Evolutionary conservation across 2,113 vertebrate genomes (phyloP), one percentile per base, ranked within the genome.

Genomic region (Picathartes gymnocephalus): DNA sequence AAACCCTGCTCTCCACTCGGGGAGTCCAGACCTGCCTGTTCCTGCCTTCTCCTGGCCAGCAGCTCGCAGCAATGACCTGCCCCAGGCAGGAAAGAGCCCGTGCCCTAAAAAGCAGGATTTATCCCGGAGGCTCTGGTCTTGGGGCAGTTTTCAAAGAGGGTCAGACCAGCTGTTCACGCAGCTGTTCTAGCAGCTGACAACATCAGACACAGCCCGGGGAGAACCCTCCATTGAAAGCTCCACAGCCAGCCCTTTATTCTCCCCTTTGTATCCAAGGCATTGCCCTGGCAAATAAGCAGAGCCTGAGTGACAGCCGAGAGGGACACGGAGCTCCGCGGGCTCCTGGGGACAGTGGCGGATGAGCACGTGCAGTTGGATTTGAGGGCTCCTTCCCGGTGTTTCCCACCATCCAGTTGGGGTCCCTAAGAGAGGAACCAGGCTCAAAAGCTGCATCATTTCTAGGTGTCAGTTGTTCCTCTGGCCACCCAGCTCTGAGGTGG

Each of bases 101-200:
- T 11, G 42, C 31, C 71, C 61, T 9, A 51, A 37, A 53, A 44
- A 81, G 42, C 39, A 78, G 82, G 86, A 62, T 37, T 90, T 81
- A 45, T 86, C 80, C 86, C 11, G 1, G 64, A 58, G 54, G 47
- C 64, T 80, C 62, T 65, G 60, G 12, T 54, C 68, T 35, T 24
- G 2, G 58, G 79, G 77, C 6, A 3, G 30, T n/a, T 92, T 86
- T 83, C 79, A 45, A 37, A 72, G 80, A 70, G 91, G 68, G 84
- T 86, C 9, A 91, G 73, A 31, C 86, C 96, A 96, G 95, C 95
- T 97, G 96, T 89, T 91, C 69, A 8, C 0, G 69, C 96, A 97
- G 96, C 96, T 97, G 95, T 95, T 95, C 50, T 7, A 87, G 89
- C 96, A 97, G 95, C 96, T 97, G 96, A 74, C 81, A 84, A 7